Conservation (phyloP, 1,140 invertebrate genomes). For the Wasmannia auropunctata region DNA sequence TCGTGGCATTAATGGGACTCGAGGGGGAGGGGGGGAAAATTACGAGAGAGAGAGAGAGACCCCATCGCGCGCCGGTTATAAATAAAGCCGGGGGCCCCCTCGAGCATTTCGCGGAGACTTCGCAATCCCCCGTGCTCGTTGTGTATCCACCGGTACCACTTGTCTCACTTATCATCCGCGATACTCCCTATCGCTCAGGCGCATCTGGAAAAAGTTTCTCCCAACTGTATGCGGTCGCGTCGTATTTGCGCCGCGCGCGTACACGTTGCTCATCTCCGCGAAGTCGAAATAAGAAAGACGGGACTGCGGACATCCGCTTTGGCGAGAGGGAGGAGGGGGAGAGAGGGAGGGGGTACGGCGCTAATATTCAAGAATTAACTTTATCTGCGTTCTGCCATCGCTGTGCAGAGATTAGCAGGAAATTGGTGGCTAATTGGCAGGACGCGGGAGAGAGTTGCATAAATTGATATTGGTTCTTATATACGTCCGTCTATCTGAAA, state of each 20-base stretch:
- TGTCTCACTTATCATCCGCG: conserved; percentile 55
- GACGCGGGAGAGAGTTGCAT: background rate
- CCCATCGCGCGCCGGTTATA: conserved; percentile 37
- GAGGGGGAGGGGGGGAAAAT: background rate
- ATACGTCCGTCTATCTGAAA: background rate
- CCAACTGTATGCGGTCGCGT: background rate
- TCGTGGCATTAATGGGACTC: conserved; percentile 46
- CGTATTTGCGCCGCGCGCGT: conserved; percentile 42
- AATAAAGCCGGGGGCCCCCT: conserved; percentile 40
- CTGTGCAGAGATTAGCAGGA: conserved; percentile 21
- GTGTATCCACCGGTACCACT: conserved; percentile 46
- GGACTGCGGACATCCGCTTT: conserved; percentile 43
- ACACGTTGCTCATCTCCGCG: conserved; percentile 29
- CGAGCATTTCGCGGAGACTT: conserved; percentile 55
- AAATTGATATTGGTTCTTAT: conserved; percentile 16
- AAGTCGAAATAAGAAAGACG: conserved; percentile 29
- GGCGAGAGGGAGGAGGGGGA: background rate
- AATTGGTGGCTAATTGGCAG: conserved; percentile 37
- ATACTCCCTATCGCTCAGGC: conserved; percentile 46
- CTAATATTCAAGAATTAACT: conserved; percentile 37
- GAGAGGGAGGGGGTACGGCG: background rate
- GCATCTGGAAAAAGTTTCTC: conserved; percentile 55
- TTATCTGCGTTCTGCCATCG: conserved; percentile 20
- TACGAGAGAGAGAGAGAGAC: background rate
- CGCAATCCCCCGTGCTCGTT: conserved; percentile 43